Evolutionary conservation across 2,113 vertebrate genomes (phyloP), one percentile per base, ranked within the genome.

Genomic region (Panurus biarmicus): DNA sequence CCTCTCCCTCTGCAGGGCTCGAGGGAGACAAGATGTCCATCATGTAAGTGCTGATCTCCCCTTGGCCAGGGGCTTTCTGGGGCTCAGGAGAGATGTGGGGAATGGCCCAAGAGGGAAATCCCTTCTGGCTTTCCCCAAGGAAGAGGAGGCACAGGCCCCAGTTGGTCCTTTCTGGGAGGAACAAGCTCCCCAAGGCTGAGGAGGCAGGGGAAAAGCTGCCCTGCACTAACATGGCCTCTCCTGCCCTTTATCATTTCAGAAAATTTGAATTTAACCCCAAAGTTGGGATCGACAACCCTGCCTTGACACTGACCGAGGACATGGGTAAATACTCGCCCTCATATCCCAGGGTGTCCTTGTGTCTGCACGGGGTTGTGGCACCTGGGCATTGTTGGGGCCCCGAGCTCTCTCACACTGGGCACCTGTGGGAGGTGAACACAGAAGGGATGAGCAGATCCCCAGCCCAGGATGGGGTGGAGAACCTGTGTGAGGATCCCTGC

Each of bases 211-310:
- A 24, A 65, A 16, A 26, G n/a, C 40, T 0, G 0, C 4, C 28
- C 47, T 66, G 36, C 29, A 12, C 33, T 86, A 23, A 91, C 0
- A 0, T 29, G 70, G 74, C 93, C 60, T 86, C 35, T 57, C 54
- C 87, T 70, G 65, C 94, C 45, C 75, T 94, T 94, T 96, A 48
- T 97, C 62, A 51, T 96, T 96, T 47, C 96, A 99, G 98, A 96
- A 99, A 97, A 95, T 99, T 98, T 95, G 97, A 97, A 86, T 99
- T 99, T 96, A 98, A 99, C 97, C 98, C 99, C 15, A 99, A 98
- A 96, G 97, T 98, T 89, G 99, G 99, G 75, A 98, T 99, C 17
- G 99, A 99, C 96, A 99, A 99, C 96, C 99, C 99, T 67, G 98
- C 96, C 82, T 98, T 99, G 97, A 98, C 98, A 6, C 96, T 98